Percentiles rank a stretch among this genome's conserved stretches.
phyloP scores from a whole-genome alignment of 1,140 invertebrate species.

The Popillia japonica region DNA sequence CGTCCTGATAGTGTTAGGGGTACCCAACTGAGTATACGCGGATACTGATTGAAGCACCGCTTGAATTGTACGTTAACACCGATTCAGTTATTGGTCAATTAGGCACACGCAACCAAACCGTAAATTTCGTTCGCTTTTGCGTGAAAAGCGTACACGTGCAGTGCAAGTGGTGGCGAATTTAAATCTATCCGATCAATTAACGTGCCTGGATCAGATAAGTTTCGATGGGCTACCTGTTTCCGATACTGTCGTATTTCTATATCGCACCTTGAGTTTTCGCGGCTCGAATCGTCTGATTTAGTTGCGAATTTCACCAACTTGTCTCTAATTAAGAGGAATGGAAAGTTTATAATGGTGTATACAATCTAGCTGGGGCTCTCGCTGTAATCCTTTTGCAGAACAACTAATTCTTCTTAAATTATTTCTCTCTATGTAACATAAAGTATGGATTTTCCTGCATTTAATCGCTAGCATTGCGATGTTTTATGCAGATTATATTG shows the following conservation, averaged over 20 bases:
- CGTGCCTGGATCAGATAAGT: constrained; percentile 13
- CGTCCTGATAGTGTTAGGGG: neutral
- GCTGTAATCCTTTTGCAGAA: no score
- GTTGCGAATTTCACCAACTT: no score
- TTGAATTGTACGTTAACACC: constrained; percentile 3
- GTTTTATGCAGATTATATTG: no score
- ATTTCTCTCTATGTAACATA: no score
- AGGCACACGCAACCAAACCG: constrained; percentile 15
- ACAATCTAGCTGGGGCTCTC: no score
- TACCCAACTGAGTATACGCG: neutral
- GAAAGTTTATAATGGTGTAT: no score
- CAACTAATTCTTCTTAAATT: no score
- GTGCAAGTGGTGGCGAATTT: neutral
- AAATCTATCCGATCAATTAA: constrained; percentile 28
- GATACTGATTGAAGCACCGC: neutral
- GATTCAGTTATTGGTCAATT: constrained; percentile 26
- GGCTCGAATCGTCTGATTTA: no score
- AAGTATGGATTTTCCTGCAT: no score
- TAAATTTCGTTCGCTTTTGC: constrained; percentile 32
- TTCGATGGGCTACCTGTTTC: constrained; percentile 26
- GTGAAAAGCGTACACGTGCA: constrained; percentile 20
- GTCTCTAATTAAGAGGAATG: no score
- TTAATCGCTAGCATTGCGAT: no score
- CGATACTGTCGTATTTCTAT: neutral
- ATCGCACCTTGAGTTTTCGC: no score